These are phyloP conservation scores for Antennarius striatus DNA, from an alignment of 2,113 vertebrate species.

Conservation along the genomic window DNA sequence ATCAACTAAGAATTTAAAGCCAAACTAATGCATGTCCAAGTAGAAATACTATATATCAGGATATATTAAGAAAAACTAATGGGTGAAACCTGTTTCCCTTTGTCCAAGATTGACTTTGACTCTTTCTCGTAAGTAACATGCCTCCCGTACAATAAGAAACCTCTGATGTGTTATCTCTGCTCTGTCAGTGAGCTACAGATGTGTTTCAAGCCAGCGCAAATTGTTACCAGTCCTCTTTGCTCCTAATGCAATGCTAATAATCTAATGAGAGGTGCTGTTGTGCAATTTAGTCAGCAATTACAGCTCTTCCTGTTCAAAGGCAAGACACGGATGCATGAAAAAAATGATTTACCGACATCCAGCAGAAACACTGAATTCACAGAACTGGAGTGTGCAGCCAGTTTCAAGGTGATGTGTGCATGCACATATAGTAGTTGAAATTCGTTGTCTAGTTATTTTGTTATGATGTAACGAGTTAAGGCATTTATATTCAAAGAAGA, in stretches of 20 bases:
- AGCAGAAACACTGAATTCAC: not conserved
- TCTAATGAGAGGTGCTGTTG: conserved; percentile 33
- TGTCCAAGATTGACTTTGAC: too few relatives aligned
- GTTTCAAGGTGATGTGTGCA: not conserved
- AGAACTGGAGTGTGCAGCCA: not conserved
- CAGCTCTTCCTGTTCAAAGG: conserved; percentile 28
- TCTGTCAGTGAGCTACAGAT: not conserved
- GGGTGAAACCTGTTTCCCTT: too few relatives aligned
- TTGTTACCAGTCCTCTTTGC: conserved; percentile 21
- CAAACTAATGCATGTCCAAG: too few relatives aligned
- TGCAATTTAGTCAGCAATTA: conserved; percentile 45
- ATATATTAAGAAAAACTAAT: too few relatives aligned
- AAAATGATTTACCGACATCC: not conserved
- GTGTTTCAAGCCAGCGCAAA: conserved; percentile 13
- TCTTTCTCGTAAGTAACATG: too few relatives aligned
- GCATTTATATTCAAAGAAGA: conserved; percentile 15
- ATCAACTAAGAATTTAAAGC: too few relatives aligned
- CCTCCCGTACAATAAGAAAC: not conserved
- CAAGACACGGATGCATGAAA: not conserved
- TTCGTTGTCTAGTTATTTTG: not conserved
- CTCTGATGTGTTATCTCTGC: not conserved
- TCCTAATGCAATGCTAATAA: conserved; percentile 51
- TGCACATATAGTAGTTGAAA: not conserved
- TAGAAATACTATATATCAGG: too few relatives aligned
- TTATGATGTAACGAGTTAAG: not conserved